Evolutionary conservation across 1,140 invertebrate species (phyloP).

Genomic region (Globodera rostochiensis): DNA sequence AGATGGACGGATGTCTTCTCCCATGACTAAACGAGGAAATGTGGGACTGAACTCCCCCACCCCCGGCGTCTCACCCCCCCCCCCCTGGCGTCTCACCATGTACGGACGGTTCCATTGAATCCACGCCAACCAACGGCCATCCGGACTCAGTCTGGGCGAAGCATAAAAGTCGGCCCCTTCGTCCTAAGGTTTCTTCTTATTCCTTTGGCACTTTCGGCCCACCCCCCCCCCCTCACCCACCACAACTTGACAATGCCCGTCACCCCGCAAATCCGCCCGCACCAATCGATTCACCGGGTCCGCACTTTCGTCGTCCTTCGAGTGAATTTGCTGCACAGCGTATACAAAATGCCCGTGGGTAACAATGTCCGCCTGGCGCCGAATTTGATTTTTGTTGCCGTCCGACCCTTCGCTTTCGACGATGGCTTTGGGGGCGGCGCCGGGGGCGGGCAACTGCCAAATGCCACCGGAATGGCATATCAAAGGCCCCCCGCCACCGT

Average conservation of each 20-base stretch:
- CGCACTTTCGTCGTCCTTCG: constrained; percentile 3
- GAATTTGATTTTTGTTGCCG: neutral
- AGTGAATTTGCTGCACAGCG: constrained; percentile 33
- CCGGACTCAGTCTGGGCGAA: constrained; percentile 34
- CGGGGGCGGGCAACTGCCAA: constrained; percentile 20
- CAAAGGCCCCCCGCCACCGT: constrained; percentile 55
- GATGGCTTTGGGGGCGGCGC: constrained; percentile 26
- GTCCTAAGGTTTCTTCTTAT: neutral
- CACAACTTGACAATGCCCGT: constrained; percentile 9
- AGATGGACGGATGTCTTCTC: constrained; percentile 39
- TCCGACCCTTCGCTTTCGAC: constrained; percentile 12
- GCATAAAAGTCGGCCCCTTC: constrained; percentile 44
- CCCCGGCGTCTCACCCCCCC: neutral
- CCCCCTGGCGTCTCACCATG: constrained; percentile 27
- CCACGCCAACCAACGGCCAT: constrained; percentile 32
- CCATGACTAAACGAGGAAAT: constrained; percentile 37
- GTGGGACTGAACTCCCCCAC: neutral
- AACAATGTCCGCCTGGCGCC: constrained; percentile 40
- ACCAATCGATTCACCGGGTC: constrained; percentile 29
- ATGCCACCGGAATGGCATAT: constrained; percentile 45
- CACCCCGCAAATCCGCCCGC: constrained; percentile 5
- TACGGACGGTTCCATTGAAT: constrained; percentile 46
- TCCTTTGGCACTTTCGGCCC: neutral
- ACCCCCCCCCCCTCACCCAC: neutral
- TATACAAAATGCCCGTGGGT: constrained; percentile 12